Evolutionary conservation across 2,113 vertebrate genomes (phyloP).

Genomic region (Epinephelus moara): DNA sequence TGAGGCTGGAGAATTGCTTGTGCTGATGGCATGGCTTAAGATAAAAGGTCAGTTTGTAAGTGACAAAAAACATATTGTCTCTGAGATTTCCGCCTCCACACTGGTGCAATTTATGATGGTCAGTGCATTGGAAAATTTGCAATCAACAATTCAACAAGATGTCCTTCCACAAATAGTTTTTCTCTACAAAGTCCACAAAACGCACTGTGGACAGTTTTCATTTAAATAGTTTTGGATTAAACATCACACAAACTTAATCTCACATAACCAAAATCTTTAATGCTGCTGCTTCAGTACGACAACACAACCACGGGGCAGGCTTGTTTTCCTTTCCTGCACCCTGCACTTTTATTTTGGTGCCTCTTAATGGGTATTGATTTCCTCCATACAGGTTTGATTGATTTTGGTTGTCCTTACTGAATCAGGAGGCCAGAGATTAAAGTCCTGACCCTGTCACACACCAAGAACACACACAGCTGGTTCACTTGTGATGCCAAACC

Average conservation of each 20-base stretch:
- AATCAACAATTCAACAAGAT: background rate
- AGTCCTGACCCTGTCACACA: conserved; percentile 33
- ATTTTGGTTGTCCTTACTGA: conserved; percentile 31
- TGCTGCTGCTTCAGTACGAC: background rate
- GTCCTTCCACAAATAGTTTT: background rate
- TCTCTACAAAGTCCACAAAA: background rate
- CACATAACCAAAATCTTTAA: background rate
- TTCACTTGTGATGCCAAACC: conserved; percentile 39
- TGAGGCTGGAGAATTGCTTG: background rate
- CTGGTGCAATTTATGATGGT: background rate
- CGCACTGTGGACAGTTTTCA: background rate
- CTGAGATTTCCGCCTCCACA: background rate
- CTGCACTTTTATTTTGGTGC: background rate
- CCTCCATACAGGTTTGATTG: conserved; percentile 36
- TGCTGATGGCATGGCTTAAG: background rate
- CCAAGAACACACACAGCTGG: background rate
- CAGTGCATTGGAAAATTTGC: background rate
- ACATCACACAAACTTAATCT: background rate
- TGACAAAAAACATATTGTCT: background rate
- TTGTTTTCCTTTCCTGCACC: conserved; percentile 2
- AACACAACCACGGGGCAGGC: background rate
- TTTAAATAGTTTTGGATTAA: background rate
- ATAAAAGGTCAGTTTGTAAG: conserved; percentile 13
- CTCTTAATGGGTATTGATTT: conserved; percentile 48
- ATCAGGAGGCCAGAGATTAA: conserved; percentile 46